These are phyloP conservation scores for Drosophila putrida DNA, from an alignment of 2,888 invertebrate species.

Conservation along the genomic window DNA sequence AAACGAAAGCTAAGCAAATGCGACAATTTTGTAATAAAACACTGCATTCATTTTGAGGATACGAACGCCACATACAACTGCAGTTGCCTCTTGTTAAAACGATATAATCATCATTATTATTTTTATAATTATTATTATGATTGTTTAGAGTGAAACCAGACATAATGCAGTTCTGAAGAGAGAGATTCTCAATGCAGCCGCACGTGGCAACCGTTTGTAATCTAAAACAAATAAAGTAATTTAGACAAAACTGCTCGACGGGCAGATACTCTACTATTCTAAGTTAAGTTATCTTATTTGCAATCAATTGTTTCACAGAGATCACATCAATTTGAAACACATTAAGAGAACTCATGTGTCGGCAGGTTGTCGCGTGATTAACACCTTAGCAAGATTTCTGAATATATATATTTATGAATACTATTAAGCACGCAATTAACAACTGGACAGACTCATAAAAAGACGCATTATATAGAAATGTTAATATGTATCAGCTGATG, in stretches of 20 bases:
- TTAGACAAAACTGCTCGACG: not conserved
- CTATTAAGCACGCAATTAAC: constrained; percentile 36
- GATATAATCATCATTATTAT: not conserved
- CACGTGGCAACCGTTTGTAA: constrained; percentile 53
- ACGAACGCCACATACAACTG: constrained; percentile 1
- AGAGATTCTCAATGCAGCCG: constrained; percentile 3
- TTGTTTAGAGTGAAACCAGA: constrained; percentile 22
- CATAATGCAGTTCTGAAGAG: constrained; percentile 35
- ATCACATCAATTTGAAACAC: constrained; percentile 9
- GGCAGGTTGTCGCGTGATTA: constrained; percentile 39
- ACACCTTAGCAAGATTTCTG: constrained; percentile 15
- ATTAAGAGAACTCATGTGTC: constrained; percentile 24
- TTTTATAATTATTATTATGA: not conserved
- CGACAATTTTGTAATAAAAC: constrained; percentile 8
- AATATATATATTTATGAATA: constrained; percentile 17
- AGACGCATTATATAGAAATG: constrained; percentile 5
- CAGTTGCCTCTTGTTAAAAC: constrained; percentile 3
- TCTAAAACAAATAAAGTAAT: not conserved
- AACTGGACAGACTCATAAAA: constrained; percentile 8
- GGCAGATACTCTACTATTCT: not conserved
- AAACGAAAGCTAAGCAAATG: constrained; percentile 38
- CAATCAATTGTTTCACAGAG: not conserved
- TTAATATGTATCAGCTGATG: constrained; percentile 11
- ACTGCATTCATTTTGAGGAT: constrained; percentile 9
- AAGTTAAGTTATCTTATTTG: too few relatives aligned